Percentiles rank a stretch among this genome's conserved stretches.
Conservation (phyloP, 2,113 vertebrate species). For the Lagopus leucura region DNA sequence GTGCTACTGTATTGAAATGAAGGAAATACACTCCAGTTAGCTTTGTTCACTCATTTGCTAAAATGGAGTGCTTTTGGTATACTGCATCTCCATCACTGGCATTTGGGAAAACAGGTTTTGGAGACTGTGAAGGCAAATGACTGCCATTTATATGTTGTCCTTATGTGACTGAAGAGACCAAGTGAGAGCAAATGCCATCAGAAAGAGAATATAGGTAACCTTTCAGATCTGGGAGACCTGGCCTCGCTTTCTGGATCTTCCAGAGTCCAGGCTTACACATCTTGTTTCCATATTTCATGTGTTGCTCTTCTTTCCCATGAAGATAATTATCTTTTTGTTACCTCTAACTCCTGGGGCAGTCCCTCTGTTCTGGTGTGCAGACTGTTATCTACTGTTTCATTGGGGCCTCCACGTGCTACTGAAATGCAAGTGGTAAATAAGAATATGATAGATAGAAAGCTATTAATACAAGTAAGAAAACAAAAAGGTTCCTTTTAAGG, state of each 20-base stretch:
- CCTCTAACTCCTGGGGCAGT: not conserved
- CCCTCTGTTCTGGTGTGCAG: not conserved
- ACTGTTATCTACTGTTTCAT: not conserved
- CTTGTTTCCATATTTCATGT: not conserved
- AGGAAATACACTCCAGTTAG: not conserved
- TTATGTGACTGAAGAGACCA: fast-evolving
- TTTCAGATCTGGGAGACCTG: not conserved
- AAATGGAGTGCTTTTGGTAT: not conserved
- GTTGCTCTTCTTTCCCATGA: not conserved
- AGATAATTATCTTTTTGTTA: not conserved
- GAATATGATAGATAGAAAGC: not conserved
- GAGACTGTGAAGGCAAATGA: not conserved
- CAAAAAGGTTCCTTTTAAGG: not conserved
- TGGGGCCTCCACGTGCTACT: not conserved
- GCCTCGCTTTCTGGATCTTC: not conserved
- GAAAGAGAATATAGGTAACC: not conserved
- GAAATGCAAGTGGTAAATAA: slow-evolving; percentile 34
- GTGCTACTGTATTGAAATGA: not conserved
- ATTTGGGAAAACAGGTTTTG: not conserved
- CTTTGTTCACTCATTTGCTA: not conserved
- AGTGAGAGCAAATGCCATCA: not conserved
- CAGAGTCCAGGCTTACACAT: not conserved
- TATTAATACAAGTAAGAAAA: not conserved
- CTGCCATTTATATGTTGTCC: not conserved
- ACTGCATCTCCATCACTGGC: not conserved